These are phyloP conservation scores for Operophtera brumata DNA, from an alignment of 2,888 invertebrate genomes.

Conservation along the genomic window DNA sequence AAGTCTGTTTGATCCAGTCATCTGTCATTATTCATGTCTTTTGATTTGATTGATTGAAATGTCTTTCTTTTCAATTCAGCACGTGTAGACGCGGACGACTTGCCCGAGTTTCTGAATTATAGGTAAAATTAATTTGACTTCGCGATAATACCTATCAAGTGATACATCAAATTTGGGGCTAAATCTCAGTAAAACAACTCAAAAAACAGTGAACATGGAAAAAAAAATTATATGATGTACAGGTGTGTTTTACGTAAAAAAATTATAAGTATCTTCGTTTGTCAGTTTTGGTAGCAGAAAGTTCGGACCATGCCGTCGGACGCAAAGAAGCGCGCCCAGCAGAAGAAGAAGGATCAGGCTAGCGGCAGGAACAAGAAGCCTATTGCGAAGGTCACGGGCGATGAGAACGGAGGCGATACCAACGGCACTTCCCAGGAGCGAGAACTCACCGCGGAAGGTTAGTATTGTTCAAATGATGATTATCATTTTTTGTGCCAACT, in stretches of 20 bases:
- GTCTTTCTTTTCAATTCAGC: constrained; percentile 71
- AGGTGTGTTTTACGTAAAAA: constrained; percentile 18
- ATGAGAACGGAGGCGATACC: constrained; percentile 78
- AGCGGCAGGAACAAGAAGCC: constrained; percentile 84
- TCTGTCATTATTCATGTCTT: no score
- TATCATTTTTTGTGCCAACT: not conserved
- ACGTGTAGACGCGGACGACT: constrained; percentile 76
- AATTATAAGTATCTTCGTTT: constrained; percentile 19
- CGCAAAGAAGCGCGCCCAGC: constrained; percentile 98
- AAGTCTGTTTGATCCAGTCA: no score
- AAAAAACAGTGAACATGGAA: not conserved
- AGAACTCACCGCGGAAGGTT: constrained; percentile 87
- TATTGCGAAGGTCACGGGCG: constrained; percentile 74
- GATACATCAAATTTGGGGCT: not conserved
- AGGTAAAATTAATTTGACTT: constrained; percentile 43
- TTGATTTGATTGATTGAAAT: constrained; percentile 24
- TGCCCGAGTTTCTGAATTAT: constrained; percentile 54
- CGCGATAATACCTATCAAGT: not conserved
- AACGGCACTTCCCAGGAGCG: constrained; percentile 74
- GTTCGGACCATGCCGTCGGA: constrained; percentile 94
- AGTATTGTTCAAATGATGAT: constrained; percentile 28
- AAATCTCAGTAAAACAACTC: not conserved
- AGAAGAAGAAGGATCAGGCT: constrained; percentile 97
- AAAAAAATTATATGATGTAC: not conserved
- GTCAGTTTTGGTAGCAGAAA: constrained; percentile 43